A percentile compares a stretch with the other conserved stretches of the same genome.
phyloP scores from a whole-genome alignment of 2,888 invertebrate species.

The Saturnia japonica region DNA sequence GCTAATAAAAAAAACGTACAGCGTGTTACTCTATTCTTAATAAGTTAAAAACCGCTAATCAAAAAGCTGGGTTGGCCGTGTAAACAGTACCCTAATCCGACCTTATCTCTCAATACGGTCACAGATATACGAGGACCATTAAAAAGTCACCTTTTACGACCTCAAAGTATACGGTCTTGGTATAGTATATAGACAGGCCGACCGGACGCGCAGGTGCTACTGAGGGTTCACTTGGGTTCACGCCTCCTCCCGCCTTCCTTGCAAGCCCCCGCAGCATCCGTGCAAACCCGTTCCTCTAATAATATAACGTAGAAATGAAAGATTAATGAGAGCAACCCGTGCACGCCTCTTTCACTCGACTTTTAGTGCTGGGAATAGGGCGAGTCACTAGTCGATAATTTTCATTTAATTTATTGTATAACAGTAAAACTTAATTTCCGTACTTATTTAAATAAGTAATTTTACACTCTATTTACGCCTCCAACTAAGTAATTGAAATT shows the following conservation, averaged over 20 bases:
- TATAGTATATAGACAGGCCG: slow-evolving; percentile 40
- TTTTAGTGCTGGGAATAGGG: slow-evolving; percentile 45
- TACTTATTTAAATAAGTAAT: too few species aligned
- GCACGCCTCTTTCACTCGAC: slow-evolving; percentile 79
- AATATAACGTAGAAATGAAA: slow-evolving; percentile 82
- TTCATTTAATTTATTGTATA: background rate
- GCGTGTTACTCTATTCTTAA: background rate
- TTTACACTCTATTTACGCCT: too few species aligned
- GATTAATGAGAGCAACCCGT: slow-evolving; percentile 81
- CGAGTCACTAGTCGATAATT: slow-evolving; percentile 33
- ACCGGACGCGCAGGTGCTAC: slow-evolving; percentile 80
- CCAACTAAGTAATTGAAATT: too few species aligned
- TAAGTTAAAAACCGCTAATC: slow-evolving; percentile 12
- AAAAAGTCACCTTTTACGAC: slow-evolving; percentile 53
- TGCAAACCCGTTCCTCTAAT: slow-evolving; percentile 81
- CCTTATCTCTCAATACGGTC: slow-evolving; percentile 40
- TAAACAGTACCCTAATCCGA: slow-evolving; percentile 16
- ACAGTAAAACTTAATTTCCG: background rate
- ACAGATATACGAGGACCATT: slow-evolving; percentile 44
- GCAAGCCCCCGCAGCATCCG: slow-evolving; percentile 67
- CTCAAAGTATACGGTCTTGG: slow-evolving; percentile 36
- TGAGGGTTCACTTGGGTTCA: slow-evolving; percentile 79
- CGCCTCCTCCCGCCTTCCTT: slow-evolving; percentile 47
- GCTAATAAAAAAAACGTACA: background rate
- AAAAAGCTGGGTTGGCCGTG: slow-evolving; percentile 28